Evolutionary conservation across 2,113 vertebrate species (phyloP).

Genomic region (Brachionichthys hirsutus): DNA sequence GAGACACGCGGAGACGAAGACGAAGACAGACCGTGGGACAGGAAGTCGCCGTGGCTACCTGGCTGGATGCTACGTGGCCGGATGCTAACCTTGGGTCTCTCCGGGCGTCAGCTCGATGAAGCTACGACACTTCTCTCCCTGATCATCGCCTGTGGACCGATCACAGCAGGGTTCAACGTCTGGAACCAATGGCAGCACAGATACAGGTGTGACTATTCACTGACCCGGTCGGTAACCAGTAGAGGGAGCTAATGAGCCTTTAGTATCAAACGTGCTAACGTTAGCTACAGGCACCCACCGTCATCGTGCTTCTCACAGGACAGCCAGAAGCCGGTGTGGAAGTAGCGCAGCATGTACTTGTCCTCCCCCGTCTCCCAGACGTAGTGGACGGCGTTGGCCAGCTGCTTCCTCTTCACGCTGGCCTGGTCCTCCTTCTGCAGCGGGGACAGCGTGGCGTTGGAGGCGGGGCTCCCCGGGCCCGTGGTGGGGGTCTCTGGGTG

Average conservation of each 20-base stretch:
- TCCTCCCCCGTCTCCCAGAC: constrained; percentile 86
- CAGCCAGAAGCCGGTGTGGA: constrained; percentile 85
- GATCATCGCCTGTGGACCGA: constrained; percentile 52
- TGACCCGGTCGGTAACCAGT: too few relatives aligned
- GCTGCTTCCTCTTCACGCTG: constrained; percentile 57
- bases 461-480: constrained; percentile 46
- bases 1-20: accelerated
- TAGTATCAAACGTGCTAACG: too few relatives aligned
- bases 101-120: constrained; percentile 83
- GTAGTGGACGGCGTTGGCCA: constrained; percentile 81
- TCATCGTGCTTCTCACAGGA: constrained; percentile 83
- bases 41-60: too few relatives aligned
- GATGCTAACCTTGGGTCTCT: constrained; percentile 83
- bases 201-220: too few relatives aligned
- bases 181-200: not conserved
- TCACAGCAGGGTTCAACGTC: not conserved
- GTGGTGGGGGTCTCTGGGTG: constrained; percentile 66
- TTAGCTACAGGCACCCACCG: constrained; percentile 52
- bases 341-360: constrained; percentile 83
- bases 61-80: too few relatives aligned
- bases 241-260: too few relatives aligned
- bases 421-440: constrained; percentile 69
- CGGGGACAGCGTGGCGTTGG: constrained; percentile 67
- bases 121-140: constrained; percentile 82
- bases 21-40: too few relatives aligned